phyloP scores from a whole-genome alignment of 2,113 vertebrate species.

The Micronisus gabar region DNA sequence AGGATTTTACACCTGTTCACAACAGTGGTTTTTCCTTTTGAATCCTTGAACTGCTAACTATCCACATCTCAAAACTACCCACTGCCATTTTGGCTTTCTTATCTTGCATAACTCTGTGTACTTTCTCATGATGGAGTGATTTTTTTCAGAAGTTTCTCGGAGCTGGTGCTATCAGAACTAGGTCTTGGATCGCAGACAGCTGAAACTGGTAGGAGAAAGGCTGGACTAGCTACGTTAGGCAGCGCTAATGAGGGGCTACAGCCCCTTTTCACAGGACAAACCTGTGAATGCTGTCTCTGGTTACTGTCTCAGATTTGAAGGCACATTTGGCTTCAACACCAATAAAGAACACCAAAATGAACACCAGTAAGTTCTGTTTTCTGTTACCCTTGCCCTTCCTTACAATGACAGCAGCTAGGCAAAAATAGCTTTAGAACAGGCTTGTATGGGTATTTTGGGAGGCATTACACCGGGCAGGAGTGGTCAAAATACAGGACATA shows the following conservation, averaged over 20 bases:
- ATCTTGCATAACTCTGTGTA: neutral
- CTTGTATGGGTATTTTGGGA: neutral
- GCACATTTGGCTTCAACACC: neutral
- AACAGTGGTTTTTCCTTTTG: neutral
- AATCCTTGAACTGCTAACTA: neutral
- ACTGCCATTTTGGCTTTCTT: neutral
- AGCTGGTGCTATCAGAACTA: neutral
- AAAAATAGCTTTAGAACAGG: neutral
- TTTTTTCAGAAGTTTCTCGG: neutral
- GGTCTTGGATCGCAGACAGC: neutral
- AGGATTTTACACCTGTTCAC: neutral
- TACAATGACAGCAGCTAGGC: neutral
- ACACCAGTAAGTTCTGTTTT: neutral
- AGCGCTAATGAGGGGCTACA: neutral
- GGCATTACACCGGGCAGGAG: neutral
- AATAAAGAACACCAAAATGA: neutral
- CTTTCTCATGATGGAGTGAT: neutral
- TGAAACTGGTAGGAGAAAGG: neutral
- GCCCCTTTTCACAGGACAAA: neutral
- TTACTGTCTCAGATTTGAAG: neutral
- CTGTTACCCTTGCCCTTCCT: neutral
- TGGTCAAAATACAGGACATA: neutral
- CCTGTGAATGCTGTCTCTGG: neutral
- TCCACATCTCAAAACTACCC: neutral
- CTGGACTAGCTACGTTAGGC: fast-evolving